These are phyloP conservation scores for Thamnaconus septentrionalis DNA, from an alignment of 2,113 vertebrate genomes.

Conservation along the genomic window DNA sequence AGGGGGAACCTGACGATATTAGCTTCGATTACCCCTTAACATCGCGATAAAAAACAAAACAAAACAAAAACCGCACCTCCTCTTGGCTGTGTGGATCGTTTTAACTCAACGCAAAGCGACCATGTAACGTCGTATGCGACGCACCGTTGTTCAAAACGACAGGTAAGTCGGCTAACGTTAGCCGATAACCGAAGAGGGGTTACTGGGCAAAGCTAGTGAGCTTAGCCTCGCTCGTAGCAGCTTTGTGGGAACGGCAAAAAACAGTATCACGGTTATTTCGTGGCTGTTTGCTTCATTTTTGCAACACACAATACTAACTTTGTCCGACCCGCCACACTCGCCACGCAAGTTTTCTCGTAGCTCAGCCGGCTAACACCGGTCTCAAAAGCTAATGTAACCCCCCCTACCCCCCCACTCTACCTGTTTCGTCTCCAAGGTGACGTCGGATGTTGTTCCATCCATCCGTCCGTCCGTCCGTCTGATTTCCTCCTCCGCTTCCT, in stretches of 20 bases:
- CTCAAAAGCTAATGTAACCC: conserved; percentile 34
- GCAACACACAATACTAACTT: background rate
- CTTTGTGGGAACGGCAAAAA: background rate
- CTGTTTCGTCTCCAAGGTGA: conserved; percentile 67
- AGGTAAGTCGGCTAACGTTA: conserved; percentile 59
- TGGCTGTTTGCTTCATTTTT: background rate
- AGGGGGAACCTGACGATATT: too few species aligned
- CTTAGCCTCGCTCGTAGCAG: background rate
- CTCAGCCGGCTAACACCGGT: conserved; percentile 40
- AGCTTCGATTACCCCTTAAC: too few species aligned
- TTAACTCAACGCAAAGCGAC: background rate
- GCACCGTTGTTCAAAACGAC: conserved; percentile 4
- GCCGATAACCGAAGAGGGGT: conserved; percentile 34
- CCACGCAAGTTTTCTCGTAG: conserved; percentile 20
- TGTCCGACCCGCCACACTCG: background rate
- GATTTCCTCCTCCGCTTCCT: background rate
- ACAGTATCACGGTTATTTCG: background rate
- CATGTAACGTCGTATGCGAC: conserved; percentile 4
- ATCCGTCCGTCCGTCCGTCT: conserved; percentile 6
- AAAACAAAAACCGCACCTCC: background rate
- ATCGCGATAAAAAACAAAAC: too few species aligned
- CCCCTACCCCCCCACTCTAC: background rate
- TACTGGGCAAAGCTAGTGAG: conserved; percentile 39
- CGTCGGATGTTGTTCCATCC: conserved; percentile 35
- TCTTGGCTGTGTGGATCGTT: background rate